Evolutionary conservation across 2,113 vertebrate genomes (phyloP), one percentile per base, ranked within the genome.

Genomic region (Formicarius rufipectus): DNA sequence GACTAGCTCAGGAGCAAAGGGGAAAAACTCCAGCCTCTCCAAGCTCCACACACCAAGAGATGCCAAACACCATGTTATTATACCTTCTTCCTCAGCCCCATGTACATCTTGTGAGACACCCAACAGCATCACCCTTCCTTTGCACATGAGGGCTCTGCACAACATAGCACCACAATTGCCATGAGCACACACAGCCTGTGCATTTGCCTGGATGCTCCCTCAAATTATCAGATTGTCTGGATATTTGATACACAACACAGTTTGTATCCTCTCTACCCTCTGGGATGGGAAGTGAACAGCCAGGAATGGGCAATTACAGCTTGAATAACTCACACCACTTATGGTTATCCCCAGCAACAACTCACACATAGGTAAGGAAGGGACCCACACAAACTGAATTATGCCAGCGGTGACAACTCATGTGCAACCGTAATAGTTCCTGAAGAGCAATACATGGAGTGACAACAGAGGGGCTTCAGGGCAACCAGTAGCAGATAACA

Each of bases 301-400:
- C 76, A 89, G 68, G 24, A 91, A 73, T 6, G 21, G 64, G 17
- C 24, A 60, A 66, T 77, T 62, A 31, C 19, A 84, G 40, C 42
- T 53, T 84, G 42, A 68, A 35, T 81, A 81, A 93, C 53, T 87
- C 68, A 77, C 30, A 39, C 18, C 0, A 1, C 71, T 88, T 39
- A 14, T 2, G 33, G 56, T 53, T 75, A 75, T 14, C 19, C 31
- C 37, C 72, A 84, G 44, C 18, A 83, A 50, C 49, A 89, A 56
- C 5, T n/a, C 44, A 47, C 0, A 0, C 23, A n/a, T 2, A 35
- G 35, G 23, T 39, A 87, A 69, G 33, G 53, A 76, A 86, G 16
- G 18, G 40, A 89, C 12, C 14, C 37, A 56, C 53, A 69, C 21
- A 56, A 86, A 69, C 31, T 52, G n/a, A 60, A 35, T 73, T 44